Evolutionary conservation across 2,797 vertebrate genomes (phyloP).

Genomic region (Perodicticus potto): DNA sequence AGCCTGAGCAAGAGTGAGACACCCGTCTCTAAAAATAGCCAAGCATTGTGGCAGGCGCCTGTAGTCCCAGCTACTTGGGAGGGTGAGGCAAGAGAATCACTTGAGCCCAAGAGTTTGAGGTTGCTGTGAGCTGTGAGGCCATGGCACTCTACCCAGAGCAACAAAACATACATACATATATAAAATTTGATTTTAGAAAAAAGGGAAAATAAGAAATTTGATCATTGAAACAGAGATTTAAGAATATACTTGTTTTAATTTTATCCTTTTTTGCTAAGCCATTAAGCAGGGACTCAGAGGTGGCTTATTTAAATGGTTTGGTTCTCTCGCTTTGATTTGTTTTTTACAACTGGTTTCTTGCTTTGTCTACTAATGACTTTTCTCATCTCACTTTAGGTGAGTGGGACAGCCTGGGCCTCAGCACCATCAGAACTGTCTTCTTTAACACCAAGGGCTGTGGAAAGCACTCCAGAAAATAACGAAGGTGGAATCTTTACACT

Average conservation of each 20-base stretch:
- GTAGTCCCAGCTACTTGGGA: too few species aligned
- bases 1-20: too few species aligned
- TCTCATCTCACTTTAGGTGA: slow-evolving; percentile 68
- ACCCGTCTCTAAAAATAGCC: too few species aligned
- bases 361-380: neutral
- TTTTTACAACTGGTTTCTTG: neutral
- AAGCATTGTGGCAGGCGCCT: too few species aligned
- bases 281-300: neutral
- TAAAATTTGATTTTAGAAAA: neutral
- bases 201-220: neutral
- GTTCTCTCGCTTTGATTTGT: neutral
- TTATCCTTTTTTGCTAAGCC: neutral
- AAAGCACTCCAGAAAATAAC: slow-evolving; percentile 65
- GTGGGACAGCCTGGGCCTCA: slow-evolving; percentile 60
- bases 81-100: too few species aligned
- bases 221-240: neutral
- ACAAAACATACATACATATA: too few species aligned
- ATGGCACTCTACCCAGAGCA: too few species aligned
- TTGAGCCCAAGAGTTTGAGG: too few species aligned
- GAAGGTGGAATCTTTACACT: slow-evolving; percentile 60
- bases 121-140: too few species aligned
- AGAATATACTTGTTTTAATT: neutral
- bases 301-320: neutral
- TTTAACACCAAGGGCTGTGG: slow-evolving; percentile 61
- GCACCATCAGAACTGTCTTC: slow-evolving; percentile 59